Evolutionary conservation across 2,797 vertebrate species (phyloP), one percentile per base, ranked within the genome.

Genomic region (Xyrichtys novacula): DNA sequence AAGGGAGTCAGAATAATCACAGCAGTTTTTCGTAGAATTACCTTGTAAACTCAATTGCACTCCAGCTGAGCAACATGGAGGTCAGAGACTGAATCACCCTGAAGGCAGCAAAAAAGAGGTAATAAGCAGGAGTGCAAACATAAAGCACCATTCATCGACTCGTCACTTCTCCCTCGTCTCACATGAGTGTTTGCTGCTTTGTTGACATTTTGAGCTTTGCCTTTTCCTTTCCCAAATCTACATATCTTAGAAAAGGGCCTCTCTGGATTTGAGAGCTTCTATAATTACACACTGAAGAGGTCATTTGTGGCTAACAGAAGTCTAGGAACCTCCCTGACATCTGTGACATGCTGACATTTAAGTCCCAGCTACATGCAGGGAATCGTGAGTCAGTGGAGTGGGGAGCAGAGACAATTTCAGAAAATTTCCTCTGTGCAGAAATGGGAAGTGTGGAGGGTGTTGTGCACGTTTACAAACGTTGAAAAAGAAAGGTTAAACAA

Each of bases 321-420:
- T 70, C 50, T 65, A 62, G 53, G 20, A 64, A 76, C 53, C 47
- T 69, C 32, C 47, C 31, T 62, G 63, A 76, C 70, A 71, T 66
- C 58, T 68, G 58, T 71, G 62, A 52, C 15, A 17, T 49, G 32
- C 36, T 89, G 88, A 81, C 85, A 91, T 89, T 91, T 86, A 83
- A 71, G 70, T 53, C n/a, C 0, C 7, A 43, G 53, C 56, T 80
- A 15, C 73, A 84, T 56, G 64, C 55, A 53, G 63, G 14, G 71
- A 74, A 75, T 79, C 61, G 63, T 76, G 26, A 66, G 61, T 71
- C 56, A 67, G 44, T 29, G 11, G 46, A 32, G 46, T 79, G 54
- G 23, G 25, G 23, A 48, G n/a, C 16, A 12, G 23, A 4, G 25
- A 49, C 7, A 11, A 46, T 16, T 46, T 25, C 22, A 56, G 42